These are phyloP conservation scores for Platyscapa corneri DNA, from an alignment of 1,140 invertebrate species.

Conservation along the genomic window DNA sequence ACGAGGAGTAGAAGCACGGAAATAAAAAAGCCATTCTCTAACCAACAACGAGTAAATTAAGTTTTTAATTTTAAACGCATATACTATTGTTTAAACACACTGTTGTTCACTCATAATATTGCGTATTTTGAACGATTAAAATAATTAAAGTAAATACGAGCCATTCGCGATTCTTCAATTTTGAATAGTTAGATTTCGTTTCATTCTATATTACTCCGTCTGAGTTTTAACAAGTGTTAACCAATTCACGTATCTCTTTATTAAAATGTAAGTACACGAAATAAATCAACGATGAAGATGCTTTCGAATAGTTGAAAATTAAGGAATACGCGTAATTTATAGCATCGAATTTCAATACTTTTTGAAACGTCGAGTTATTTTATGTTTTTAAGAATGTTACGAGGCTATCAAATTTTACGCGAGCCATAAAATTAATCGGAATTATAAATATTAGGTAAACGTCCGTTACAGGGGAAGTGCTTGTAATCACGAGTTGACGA, in stretches of 20 bases:
- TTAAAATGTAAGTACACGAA: not conserved
- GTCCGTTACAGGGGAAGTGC: not conserved
- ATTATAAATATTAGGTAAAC: not conserved
- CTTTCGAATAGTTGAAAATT: no score
- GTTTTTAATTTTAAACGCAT: no score
- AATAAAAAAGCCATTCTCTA: no score
- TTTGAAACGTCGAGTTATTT: no score
- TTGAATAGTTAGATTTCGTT: not conserved
- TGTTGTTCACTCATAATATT: not conserved
- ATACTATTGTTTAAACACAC: no score
- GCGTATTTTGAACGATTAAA: not conserved
- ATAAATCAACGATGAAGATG: not conserved
- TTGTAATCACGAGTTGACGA: not conserved
- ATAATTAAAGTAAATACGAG: not conserved
- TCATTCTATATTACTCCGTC: not conserved
- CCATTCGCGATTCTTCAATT: not conserved
- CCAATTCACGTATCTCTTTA: not conserved
- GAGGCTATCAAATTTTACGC: not conserved
- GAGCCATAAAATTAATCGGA: not conserved
- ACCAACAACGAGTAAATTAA: no score
- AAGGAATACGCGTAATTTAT: no score
- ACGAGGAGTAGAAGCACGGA: no score
- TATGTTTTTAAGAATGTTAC: no score
- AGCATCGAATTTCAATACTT: no score
- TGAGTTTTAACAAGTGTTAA: not conserved